phyloP scores from a whole-genome alignment of 1,140 invertebrate genomes.

The Danaus plexippus region DNA sequence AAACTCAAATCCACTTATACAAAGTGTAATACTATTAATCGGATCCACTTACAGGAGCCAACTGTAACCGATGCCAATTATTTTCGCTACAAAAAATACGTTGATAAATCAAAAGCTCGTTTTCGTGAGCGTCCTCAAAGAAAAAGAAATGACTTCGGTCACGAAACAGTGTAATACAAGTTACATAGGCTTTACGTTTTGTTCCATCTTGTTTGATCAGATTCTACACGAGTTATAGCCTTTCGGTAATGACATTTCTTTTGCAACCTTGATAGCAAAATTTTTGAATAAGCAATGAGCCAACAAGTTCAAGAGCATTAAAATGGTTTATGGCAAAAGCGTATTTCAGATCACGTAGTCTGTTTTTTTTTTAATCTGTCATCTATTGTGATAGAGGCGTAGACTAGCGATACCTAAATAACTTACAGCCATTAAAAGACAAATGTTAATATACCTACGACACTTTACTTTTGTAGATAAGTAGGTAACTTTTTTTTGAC shows the following conservation, averaged over 20 bases:
- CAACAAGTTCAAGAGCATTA: conserved; percentile 42
- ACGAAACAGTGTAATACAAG: conserved; percentile 52
- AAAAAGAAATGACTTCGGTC: conserved; percentile 51
- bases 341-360: not conserved
- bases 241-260: conserved; percentile 35
- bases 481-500: too few species aligned
- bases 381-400: too few species aligned
- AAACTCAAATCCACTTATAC: too few species aligned
- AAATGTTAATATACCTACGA: too few species aligned
- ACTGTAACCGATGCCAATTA: conserved; percentile 30
- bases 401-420: too few species aligned
- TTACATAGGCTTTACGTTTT: conserved; percentile 48
- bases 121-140: conserved; percentile 56
- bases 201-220: conserved; percentile 52
- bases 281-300: conserved; percentile 26
- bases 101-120: conserved; percentile 52
- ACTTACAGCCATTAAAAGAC: too few species aligned
- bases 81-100: conserved; percentile 34
- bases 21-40: conserved; percentile 35
- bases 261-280: conserved; percentile 38
- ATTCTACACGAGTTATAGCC: conserved; percentile 44
- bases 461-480: too few species aligned
- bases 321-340: conserved; percentile 5
- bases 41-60: conserved; percentile 34
- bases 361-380: not conserved